Percentiles rank a stretch among this genome's conserved stretches.
These are phyloP conservation scores for Argyresthia albistria DNA, from an alignment of 2,888 invertebrate species.

Conservation along the genomic window DNA sequence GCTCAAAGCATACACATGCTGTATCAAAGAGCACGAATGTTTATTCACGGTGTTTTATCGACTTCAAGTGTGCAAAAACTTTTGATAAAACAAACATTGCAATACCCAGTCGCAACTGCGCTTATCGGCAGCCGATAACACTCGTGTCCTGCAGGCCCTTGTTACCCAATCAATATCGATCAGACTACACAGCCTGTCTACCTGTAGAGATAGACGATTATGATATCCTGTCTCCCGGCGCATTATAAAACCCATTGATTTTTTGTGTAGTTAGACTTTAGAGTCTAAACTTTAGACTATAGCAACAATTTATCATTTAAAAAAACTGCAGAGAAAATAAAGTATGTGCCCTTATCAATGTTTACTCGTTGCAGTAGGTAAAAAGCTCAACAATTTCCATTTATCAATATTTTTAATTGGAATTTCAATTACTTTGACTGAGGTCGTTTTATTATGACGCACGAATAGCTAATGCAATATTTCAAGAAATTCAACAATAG, in stretches of 20 bases:
- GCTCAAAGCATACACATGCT: too few relatives aligned
- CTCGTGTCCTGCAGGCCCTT: background rate
- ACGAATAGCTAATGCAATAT: background rate
- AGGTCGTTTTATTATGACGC: background rate
- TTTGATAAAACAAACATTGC: conserved; percentile 27
- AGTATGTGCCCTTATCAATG: conserved; percentile 1
- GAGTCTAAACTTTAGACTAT: too few relatives aligned
- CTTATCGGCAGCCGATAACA: conserved; percentile 22
- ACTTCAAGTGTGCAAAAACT: conserved; percentile 6
- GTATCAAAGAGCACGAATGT: too few relatives aligned
- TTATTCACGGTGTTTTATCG: background rate
- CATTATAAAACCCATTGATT: too few relatives aligned
- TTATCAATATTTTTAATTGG: background rate
- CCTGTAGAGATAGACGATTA: too few relatives aligned
- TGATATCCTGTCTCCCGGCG: too few relatives aligned
- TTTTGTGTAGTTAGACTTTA: too few relatives aligned
- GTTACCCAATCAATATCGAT: too few relatives aligned
- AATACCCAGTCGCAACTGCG: conserved; percentile 15
- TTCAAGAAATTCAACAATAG: background rate
- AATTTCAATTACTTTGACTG: background rate
- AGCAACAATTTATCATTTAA: too few relatives aligned
- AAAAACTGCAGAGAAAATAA: too few relatives aligned
- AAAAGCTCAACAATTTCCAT: background rate
- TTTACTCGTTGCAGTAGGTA: background rate
- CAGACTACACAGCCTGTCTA: too few relatives aligned